These are phyloP conservation scores for Myotis findleyi DNA, from an alignment of 2,797 vertebrate genomes.

Conservation along the genomic window DNA sequence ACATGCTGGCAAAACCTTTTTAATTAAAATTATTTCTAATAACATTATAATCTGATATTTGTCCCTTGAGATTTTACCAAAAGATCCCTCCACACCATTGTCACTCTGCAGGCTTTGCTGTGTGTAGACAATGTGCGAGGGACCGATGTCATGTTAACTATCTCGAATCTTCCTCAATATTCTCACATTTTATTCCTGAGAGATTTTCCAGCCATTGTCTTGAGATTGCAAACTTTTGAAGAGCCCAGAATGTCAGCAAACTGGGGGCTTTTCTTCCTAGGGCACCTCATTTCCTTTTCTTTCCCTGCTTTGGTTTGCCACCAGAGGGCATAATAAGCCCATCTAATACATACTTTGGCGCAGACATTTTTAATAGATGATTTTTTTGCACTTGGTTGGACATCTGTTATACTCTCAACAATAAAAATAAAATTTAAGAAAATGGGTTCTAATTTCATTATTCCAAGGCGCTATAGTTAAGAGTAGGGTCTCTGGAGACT, in stretches of 20 bases:
- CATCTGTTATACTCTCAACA: too few species aligned
- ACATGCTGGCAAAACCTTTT: background rate
- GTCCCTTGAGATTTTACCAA: background rate
- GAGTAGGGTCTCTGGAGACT: background rate
- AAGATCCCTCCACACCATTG: background rate
- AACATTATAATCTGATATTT: background rate
- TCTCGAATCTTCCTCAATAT: background rate
- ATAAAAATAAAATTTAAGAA: too few species aligned
- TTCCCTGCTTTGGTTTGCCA: background rate
- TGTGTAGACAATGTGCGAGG: background rate
- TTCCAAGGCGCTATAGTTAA: background rate
- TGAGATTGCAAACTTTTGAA: background rate
- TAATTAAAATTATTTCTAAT: background rate
- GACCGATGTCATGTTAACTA: fast-evolving
- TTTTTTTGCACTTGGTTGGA: background rate
- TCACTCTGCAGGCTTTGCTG: background rate
- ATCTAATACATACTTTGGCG: background rate
- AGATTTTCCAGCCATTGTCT: background rate
- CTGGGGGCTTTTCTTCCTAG: background rate
- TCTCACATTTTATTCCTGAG: background rate
- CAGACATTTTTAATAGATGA: background rate
- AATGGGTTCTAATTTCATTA: background rate
- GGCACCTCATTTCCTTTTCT: fast-evolving
- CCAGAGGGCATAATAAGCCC: slow-evolving; percentile 74
- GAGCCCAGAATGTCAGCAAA: background rate